Evolutionary conservation across 2,888 invertebrate genomes (phyloP).

Genomic region (Alloscopus bannaensis): DNA sequence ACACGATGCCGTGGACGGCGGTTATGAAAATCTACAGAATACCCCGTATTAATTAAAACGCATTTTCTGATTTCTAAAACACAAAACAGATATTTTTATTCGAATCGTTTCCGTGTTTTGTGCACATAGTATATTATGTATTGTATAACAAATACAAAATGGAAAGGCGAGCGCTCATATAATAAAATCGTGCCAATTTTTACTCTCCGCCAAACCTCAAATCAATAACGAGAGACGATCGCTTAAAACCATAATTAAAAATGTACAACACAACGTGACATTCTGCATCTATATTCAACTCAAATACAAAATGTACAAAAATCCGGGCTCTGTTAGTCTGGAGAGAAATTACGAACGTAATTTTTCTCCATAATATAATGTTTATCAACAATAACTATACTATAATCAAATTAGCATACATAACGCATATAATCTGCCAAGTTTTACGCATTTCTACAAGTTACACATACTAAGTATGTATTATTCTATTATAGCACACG

Average conservation of each 20-base stretch:
- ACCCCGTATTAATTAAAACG: neutral
- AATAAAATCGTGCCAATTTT: neutral
- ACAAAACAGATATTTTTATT: slow-evolving; percentile 19
- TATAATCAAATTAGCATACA: too few species aligned
- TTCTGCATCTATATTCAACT: too few species aligned
- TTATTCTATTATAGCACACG: too few species aligned
- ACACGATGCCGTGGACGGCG: slow-evolving; percentile 67
- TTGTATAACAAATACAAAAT: slow-evolving; percentile 1
- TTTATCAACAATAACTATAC: neutral
- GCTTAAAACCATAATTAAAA: too few species aligned
- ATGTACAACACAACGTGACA: too few species aligned
- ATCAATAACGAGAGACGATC: neutral
- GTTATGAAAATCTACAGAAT: slow-evolving; percentile 68
- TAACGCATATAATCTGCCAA: too few species aligned
- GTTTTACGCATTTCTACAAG: too few species aligned
- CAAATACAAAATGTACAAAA: slow-evolving; percentile 6
- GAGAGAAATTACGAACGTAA: neutral
- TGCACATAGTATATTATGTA: neutral
- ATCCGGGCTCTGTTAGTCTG: neutral
- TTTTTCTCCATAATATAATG: neutral
- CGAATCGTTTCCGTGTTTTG: neutral
- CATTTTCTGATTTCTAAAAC: slow-evolving; percentile 10
- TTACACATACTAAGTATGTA: too few species aligned
- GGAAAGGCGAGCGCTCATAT: neutral
- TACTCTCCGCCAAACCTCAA: neutral